These are phyloP conservation scores for Natator depressus DNA, from an alignment of 2,113 vertebrate species.

Conservation along the genomic window DNA sequence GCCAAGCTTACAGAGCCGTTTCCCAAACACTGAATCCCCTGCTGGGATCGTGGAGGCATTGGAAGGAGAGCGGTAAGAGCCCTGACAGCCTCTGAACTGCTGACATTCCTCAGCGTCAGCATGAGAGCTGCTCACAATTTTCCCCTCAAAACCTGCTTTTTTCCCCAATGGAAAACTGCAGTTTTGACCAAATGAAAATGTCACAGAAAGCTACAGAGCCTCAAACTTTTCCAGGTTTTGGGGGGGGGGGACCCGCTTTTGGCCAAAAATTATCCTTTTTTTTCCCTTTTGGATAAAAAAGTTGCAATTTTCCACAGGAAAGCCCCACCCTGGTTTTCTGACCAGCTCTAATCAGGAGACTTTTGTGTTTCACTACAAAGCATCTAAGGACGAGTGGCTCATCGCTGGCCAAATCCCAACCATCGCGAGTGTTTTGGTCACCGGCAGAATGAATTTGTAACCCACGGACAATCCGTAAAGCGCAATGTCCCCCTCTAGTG, in stretches of 20 bases:
- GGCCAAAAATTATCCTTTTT: background rate
- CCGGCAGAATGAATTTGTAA: background rate
- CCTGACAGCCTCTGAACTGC: background rate
- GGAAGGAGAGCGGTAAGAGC: background rate
- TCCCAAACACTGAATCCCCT: background rate
- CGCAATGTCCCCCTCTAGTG: background rate
- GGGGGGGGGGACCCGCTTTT: rapidly evolving
- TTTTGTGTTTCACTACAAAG: background rate
- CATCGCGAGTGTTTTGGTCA: background rate
- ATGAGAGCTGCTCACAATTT: background rate
- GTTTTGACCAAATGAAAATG: background rate
- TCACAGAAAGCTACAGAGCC: background rate
- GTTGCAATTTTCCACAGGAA: background rate
- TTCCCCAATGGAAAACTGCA: background rate
- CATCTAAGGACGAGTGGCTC: background rate
- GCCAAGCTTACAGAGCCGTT: background rate
- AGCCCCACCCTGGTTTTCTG: background rate
- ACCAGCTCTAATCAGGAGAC: background rate
- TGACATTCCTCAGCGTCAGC: background rate
- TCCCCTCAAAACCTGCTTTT: background rate
- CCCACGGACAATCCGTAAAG: background rate
- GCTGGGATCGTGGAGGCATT: background rate
- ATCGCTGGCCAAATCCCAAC: background rate
- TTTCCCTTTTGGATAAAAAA: background rate
- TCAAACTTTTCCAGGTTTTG: background rate